Percentiles rank a stretch among this genome's conserved stretches.
These are phyloP conservation scores for Hormaphis cornu DNA, from an alignment of 1,140 invertebrate genomes.

Conservation along the genomic window DNA sequence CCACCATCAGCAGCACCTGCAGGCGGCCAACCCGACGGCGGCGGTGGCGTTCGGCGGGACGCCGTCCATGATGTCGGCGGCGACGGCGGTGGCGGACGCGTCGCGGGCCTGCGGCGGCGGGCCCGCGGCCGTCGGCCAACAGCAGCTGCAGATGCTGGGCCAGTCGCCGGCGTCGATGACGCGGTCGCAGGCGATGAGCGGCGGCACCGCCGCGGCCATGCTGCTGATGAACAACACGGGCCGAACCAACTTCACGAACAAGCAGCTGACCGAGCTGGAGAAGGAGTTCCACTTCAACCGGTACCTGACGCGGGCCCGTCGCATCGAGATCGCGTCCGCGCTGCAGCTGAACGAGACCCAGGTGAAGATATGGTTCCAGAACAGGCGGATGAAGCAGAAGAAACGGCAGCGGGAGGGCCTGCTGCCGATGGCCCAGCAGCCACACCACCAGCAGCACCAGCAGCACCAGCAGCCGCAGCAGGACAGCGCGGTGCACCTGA, in stretches of 20 bases:
- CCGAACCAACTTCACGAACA: conserved; percentile 96
- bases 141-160: conserved; percentile 9
- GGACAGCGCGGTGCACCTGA: conserved; percentile 34
- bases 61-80: background rate
- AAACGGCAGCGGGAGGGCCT: conserved; percentile 86
- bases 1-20: conserved; percentile 21
- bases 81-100: background rate
- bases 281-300: conserved; percentile 99
- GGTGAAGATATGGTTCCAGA: conserved; percentile 88
- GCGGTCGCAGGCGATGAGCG: background rate
- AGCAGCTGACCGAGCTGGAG: conserved; percentile 95
- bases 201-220: conserved; percentile 16
- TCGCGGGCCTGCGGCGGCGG: background rate
- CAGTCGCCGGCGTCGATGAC: conserved; percentile 4
- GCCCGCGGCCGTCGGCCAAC: background rate
- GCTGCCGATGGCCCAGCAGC: conserved; percentile 51
- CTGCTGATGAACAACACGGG: conserved; percentile 61
- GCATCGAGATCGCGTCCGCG: conserved; percentile 95
- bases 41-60: conserved; percentile 3
- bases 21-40: background rate
- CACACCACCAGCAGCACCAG: conserved; percentile 18
- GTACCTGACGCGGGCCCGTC: conserved; percentile 88
- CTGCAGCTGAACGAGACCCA: conserved; percentile 96
- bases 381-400: conserved; percentile 87
- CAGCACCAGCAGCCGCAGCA: no score